Conservation (phyloP, 2,888 invertebrate genomes). For the Clusia tigrina region DNA sequence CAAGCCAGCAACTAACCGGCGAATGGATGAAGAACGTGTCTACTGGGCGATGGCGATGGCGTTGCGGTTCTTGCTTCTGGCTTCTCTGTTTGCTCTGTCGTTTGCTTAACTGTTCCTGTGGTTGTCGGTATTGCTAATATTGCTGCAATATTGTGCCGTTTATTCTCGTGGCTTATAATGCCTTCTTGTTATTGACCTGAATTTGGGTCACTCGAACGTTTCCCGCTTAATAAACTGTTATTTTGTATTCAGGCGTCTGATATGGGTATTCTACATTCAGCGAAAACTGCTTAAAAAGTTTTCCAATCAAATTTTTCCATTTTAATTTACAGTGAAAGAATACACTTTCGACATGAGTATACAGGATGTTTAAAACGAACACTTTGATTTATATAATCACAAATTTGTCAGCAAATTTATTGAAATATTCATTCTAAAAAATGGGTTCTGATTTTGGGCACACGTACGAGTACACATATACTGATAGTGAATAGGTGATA, state of each 20-base stretch:
- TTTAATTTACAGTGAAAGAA: no score
- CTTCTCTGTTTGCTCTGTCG: conserved; percentile 16
- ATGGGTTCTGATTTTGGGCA: no score
- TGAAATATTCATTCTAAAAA: no score
- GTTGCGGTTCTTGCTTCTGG: background rate
- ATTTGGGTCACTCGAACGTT: conserved; percentile 56
- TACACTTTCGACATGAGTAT: no score
- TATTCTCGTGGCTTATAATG: conserved; percentile 1
- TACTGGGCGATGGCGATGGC: no score
- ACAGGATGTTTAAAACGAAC: no score
- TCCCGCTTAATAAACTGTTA: conserved; percentile 23
- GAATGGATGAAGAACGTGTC: background rate
- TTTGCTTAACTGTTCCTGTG: conserved; percentile 15
- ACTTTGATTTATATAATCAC: no score
- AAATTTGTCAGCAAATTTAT: no score
- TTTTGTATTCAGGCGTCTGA: conserved; percentile 12
- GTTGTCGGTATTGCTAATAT: conserved; percentile 23
- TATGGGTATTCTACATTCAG: background rate
- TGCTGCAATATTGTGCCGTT: conserved; percentile 23
- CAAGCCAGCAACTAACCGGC: background rate
- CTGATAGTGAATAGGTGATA: no score
- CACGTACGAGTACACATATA: no score
- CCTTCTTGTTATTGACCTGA: conserved; percentile 58
- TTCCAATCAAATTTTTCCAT: no score
- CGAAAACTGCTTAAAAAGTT: no score